Evolutionary conservation across 2,888 invertebrate genomes (phyloP), one percentile per base, ranked within the genome.

Genomic region (Lampropteryx suffumata): DNA sequence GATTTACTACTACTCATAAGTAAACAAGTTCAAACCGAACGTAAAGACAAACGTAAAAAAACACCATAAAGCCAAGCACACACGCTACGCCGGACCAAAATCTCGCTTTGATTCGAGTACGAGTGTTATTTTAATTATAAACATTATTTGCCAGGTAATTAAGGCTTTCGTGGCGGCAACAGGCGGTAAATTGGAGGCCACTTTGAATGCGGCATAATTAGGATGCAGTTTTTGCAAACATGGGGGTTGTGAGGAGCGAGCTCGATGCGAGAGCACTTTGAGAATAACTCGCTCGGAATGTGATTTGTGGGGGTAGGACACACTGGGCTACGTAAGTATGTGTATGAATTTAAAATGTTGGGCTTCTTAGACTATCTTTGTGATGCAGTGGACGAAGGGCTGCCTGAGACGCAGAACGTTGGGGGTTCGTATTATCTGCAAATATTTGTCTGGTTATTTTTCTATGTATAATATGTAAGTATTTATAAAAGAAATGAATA

Each of bases 41-140:
- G 65, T 59, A 70, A 67, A 69, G 63, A 72, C 59, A 61, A 46
- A 51, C 57, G 50, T 57, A 65, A 74, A 76, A 79, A 79, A 24
- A 61, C 57, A 65, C 67, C 67, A 73, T 61, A 82, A 81, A 76
- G 68, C 77, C 68, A 75, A 88, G 85, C 77, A 77, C 81, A 76
- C 72, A 79, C 79, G 85, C 84, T 61, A 71, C 79, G 70, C 69
- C 71, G 67, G 67, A 61, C 72, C 68, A 64, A 67, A 78, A 74
- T 71, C 76, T 74, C 70, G 74, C 87, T 88, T 89, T 89, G 86
- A 88, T 73, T 76, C 67, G 66, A 64, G 62, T 65, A 70, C 67
- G 73, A 87, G 87, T 82, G 84, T 86, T 87, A 85, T 89, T 87
- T 87, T 88, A 89, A 89, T 90, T 87, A 86, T 88, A 79, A 87